phyloP scores from a whole-genome alignment of 2,113 vertebrate species.

The Cepphus grylle region DNA sequence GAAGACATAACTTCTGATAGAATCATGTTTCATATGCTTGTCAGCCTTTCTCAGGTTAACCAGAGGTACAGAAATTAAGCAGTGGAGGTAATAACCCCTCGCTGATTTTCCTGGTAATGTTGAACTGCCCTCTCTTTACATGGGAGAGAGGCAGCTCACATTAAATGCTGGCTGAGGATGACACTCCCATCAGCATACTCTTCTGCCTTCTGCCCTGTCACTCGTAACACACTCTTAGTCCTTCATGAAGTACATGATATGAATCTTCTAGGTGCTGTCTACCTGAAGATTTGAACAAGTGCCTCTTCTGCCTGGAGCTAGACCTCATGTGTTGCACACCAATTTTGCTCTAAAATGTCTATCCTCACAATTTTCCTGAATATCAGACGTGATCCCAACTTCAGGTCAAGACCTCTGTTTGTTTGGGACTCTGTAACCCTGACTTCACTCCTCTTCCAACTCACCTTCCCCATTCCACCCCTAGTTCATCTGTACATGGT shows the following conservation, averaged over 20 bases:
- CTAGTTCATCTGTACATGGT: background rate
- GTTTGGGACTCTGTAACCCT: background rate
- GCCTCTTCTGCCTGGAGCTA: background rate
- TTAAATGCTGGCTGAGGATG: background rate
- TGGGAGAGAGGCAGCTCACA: background rate
- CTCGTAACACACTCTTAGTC: background rate
- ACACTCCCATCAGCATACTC: too few species aligned
- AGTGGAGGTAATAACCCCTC: background rate
- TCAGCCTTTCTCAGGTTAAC: background rate
- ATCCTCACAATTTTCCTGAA: background rate
- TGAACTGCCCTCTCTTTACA: background rate
- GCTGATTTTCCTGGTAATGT: background rate
- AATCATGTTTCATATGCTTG: background rate
- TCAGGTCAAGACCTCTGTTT: background rate
- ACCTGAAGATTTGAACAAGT: background rate
- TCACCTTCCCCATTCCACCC: background rate
- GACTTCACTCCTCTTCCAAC: background rate
- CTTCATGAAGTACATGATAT: background rate
- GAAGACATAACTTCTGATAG: background rate
- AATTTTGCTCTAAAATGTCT: background rate
- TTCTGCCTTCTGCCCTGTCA: background rate
- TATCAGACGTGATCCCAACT: background rate
- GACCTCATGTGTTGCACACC: background rate
- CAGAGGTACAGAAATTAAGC: background rate
- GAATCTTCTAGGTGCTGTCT: background rate